Evolutionary conservation across 2,113 vertebrate genomes (phyloP), one percentile per base, ranked within the genome.

Genomic region (Chaenocephalus aceratus): DNA sequence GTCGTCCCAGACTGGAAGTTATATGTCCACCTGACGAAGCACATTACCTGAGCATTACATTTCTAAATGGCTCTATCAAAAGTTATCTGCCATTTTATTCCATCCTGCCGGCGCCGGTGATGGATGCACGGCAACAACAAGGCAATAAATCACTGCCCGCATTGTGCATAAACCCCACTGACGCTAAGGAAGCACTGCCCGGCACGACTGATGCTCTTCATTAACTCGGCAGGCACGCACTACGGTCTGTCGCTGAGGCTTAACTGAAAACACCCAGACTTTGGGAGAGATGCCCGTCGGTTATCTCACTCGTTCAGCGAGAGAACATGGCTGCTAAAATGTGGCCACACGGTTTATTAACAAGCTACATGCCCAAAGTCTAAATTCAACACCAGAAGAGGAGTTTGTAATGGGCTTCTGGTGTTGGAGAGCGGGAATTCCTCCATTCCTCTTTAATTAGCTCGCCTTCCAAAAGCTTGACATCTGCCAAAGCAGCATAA

Each of bases 31-130:
- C 67, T 54, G 52, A 81, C 72, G 79, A 63, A 53, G 78, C 49
- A 2, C 82, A 76, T 83, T 81, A 86, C 48, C 57, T 5, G 70
- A 66, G 72, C 79, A 54, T 82, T 86, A 70, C 80, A 57, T 85
- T 82, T 86, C 36, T 75, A 81, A 88, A 89, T 30, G 71, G 53
- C 81, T 89, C 89, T 80, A 90, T 93, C 87, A 59, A 75, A 86
- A 77, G 56, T 21, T 82, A 83, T 79, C 83, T 62, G 84, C 75
- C 69, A 58, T 90, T 82, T 92, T 49, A 77, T 83, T 86, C 74
- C 68, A 4, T 77, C 61, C 34, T 3, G 45, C 82, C 16, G 3
- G 34, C 16, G 9, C 3, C 1, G 52, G 74, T 93, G 91, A 94
- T 92, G 83, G 87, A 94, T 90, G 87, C 77, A 30, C 34, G 73